A percentile compares a stretch with the other conserved stretches of the same genome.
Evolutionary conservation across 2,113 vertebrate species (phyloP).

Genomic region (Coptodon bakossiorum): DNA sequence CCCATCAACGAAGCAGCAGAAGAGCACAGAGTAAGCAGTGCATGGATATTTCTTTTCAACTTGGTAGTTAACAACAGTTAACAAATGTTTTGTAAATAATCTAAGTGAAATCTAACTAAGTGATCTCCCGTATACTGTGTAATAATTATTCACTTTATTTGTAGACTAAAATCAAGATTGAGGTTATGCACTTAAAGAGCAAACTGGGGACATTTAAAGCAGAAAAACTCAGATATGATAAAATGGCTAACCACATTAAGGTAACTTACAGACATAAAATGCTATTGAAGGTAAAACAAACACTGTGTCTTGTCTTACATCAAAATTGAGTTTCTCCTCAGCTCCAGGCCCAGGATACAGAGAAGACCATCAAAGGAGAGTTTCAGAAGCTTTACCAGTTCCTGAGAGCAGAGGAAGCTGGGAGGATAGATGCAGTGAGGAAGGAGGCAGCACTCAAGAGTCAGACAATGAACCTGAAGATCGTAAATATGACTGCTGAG

Average conservation of each 20-base stretch:
- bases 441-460: background rate
- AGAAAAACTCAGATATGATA: rapidly evolving
- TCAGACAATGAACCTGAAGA: background rate
- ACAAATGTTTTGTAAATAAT: background rate
- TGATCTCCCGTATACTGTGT: rapidly evolving
- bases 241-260: background rate
- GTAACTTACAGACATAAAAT: background rate
- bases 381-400: conserved; percentile 19
- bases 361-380: background rate
- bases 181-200: background rate
- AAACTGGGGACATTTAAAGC: background rate
- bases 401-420: conserved; percentile 19
- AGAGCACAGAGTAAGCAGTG: background rate
- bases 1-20: conserved; percentile 7
- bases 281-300: rapidly evolving
- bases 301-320: background rate
- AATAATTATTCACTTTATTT: background rate
- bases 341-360: conserved; percentile 28
- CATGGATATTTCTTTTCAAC: background rate
- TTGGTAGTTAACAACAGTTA: background rate
- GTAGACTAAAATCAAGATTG: background rate
- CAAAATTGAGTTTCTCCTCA: background rate
- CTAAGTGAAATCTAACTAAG: rapidly evolving
- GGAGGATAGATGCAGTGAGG: conserved; percentile 1
- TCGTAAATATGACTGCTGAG: background rate